Evolutionary conservation across 2,113 vertebrate genomes (phyloP).

Genomic region (Chitala chitala): DNA sequence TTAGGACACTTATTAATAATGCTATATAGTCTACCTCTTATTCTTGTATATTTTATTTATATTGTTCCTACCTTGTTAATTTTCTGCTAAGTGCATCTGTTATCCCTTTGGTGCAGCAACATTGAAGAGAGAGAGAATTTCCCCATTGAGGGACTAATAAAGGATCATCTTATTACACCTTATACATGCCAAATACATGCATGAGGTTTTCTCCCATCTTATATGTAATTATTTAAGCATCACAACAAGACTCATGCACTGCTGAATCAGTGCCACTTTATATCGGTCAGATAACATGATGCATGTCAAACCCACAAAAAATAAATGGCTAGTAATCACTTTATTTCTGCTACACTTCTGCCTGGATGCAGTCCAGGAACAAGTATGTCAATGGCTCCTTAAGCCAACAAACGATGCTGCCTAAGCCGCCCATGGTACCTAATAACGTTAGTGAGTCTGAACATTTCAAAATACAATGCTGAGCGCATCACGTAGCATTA

Average conservation of each 20-base stretch:
- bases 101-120: too few species aligned
- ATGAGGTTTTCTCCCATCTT: neutral
- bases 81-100: too few species aligned
- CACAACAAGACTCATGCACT: neutral
- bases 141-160: too few species aligned
- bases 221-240: neutral
- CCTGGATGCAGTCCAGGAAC: constrained; percentile 5
- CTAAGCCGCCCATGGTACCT: neutral
- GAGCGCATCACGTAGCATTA: neutral
- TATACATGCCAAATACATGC: too few species aligned
- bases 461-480: constrained; percentile 5
- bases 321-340: neutral
- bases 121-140: constrained; percentile 35
- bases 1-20: too few species aligned
- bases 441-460: constrained; percentile 9
- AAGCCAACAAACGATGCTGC: neutral
- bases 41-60: too few species aligned
- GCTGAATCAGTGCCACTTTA: neutral
- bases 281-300: neutral
- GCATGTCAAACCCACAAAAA: neutral
- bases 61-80: too few species aligned
- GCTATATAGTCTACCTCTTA: too few species aligned
- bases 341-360: neutral
- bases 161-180: too few species aligned
- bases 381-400: neutral